phyloP scores from a whole-genome alignment of 2,797 vertebrate genomes.

The Cynopterus sphinx region DNA sequence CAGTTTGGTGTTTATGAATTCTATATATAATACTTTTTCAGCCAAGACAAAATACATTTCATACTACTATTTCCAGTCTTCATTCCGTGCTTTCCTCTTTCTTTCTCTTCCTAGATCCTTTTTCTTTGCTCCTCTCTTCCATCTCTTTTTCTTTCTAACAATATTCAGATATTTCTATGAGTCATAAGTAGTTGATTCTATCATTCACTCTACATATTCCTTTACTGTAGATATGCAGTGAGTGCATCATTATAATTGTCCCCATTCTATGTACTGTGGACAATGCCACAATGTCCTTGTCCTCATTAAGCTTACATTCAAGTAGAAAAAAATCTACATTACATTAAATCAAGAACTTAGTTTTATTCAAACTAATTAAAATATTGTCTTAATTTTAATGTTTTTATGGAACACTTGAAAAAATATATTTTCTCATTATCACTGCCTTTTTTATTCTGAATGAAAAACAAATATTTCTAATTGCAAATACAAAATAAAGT shows the following conservation, averaged over 20 bases:
- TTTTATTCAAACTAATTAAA: background rate
- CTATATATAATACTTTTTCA: background rate
- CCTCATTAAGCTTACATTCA: background rate
- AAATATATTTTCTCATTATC: background rate
- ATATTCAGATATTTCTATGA: background rate
- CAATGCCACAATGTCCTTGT: rapidly evolving
- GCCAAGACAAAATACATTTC: background rate
- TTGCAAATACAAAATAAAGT: background rate
- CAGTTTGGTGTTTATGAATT: conserved; percentile 34
- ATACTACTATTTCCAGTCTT: background rate
- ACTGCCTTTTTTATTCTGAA: background rate
- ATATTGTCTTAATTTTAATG: background rate
- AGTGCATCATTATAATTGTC: background rate
- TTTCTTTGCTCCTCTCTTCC: background rate
- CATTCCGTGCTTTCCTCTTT: background rate
- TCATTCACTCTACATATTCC: background rate
- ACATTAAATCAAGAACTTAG: background rate
- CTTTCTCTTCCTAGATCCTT: background rate
- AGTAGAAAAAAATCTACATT: background rate
- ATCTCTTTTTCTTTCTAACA: background rate
- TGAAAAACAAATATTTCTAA: background rate
- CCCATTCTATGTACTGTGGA: background rate
- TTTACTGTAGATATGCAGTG: background rate
- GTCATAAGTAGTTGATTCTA: background rate
- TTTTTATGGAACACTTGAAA: background rate